Conservation (phyloP, 1,140 invertebrate species). For the Euura lappo region DNA sequence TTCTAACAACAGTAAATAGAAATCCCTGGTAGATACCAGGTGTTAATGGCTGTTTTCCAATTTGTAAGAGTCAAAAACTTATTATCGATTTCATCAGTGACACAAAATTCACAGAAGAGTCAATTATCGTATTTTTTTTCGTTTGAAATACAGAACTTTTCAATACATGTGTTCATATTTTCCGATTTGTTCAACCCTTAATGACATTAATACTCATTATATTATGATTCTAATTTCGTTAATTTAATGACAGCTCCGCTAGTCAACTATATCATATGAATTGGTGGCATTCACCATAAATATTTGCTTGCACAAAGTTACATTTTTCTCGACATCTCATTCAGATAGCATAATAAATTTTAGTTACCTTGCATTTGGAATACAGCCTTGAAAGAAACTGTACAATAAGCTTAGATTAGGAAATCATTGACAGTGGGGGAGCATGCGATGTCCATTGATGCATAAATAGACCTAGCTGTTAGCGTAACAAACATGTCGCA, state of each 20-base stretch:
- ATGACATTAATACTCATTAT: too few species aligned
- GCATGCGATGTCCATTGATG: constrained; percentile 10
- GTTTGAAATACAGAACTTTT: too few species aligned
- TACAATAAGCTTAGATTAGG: constrained; percentile 25
- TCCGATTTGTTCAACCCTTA: too few species aligned
- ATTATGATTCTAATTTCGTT: too few species aligned
- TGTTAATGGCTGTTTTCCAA: constrained; percentile 24
- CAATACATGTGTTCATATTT: too few species aligned
- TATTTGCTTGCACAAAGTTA: neutral
- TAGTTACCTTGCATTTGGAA: neutral
- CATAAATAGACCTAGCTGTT: constrained; percentile 11
- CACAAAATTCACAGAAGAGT: neutral
- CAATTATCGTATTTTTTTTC: too few species aligned
- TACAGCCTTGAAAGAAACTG: constrained; percentile 24
- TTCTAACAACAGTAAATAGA: constrained; percentile 11
- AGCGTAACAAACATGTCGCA: constrained; percentile 13
- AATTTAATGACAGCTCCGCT: neutral
- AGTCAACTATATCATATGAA: neutral
- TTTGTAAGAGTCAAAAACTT: neutral
- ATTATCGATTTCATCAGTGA: neutral
- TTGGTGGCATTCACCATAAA: neutral
- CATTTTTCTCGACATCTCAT: neutral
- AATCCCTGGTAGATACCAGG: neutral
- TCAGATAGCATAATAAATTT: neutral
- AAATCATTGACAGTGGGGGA: constrained; percentile 15